phyloP scores from a whole-genome alignment of 2,797 vertebrate species.

The Kryptopterus vitreolus region DNA sequence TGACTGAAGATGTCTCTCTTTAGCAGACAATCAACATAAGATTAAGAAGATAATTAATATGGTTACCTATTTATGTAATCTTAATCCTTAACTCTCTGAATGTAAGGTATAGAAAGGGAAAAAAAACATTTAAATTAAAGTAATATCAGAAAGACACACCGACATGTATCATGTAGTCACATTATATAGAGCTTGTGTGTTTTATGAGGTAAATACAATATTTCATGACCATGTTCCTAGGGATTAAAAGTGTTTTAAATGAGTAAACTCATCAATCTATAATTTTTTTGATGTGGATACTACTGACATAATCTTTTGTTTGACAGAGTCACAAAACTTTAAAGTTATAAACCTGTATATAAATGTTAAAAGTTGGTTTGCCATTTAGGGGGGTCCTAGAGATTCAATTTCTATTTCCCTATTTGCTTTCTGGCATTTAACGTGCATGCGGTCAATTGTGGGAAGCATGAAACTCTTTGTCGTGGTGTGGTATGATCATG shows the following conservation, averaged over 20 bases:
- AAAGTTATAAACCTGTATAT: background rate
- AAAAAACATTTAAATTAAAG: background rate
- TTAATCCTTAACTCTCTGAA: background rate
- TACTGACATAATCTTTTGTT: constrained; percentile 44
- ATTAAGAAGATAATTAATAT: background rate
- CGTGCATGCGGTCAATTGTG: constrained; percentile 36
- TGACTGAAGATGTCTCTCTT: background rate
- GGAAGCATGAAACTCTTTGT: constrained; percentile 45
- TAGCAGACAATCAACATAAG: background rate
- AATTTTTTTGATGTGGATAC: constrained; percentile 55
- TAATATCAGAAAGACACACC: background rate
- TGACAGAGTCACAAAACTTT: constrained; percentile 53
- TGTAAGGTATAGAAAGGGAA: background rate
- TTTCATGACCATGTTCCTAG: background rate
- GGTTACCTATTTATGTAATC: background rate
- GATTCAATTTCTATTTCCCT: constrained; percentile 28
- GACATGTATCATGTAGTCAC: background rate
- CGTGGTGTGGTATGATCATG: constrained; percentile 45
- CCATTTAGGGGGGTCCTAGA: constrained; percentile 29
- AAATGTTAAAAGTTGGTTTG: constrained; percentile 30
- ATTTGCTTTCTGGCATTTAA: constrained; percentile 30
- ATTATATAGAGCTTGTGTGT: background rate
- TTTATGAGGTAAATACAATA: background rate
- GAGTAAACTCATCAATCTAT: constrained; percentile 46
- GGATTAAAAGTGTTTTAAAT: background rate